Conservation (phyloP, 2,888 invertebrate species). For the Thalpophila matura region DNA sequence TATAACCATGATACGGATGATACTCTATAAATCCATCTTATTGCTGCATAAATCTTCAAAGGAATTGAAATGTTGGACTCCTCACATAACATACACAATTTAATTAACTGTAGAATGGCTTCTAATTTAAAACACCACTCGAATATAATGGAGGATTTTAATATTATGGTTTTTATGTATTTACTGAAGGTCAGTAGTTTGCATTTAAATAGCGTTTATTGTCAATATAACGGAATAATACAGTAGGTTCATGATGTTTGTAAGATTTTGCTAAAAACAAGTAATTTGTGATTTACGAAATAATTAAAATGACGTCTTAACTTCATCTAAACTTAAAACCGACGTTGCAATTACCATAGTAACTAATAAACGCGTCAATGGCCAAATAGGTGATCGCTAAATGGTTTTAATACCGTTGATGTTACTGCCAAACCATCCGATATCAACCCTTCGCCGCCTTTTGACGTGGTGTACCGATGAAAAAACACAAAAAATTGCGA, state of each 20-base stretch:
- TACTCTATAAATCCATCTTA: slow-evolving; percentile 39
- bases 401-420: background rate
- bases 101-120: slow-evolving; percentile 45
- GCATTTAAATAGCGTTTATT: background rate
- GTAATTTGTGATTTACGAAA: no score
- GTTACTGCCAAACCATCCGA: slow-evolving; percentile 5
- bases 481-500: slow-evolving; percentile 31
- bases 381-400: background rate
- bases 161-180: slow-evolving; percentile 3
- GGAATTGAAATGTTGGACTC: slow-evolving; percentile 32
- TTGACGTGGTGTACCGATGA: slow-evolving; percentile 20
- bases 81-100: slow-evolving; percentile 40
- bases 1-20: slow-evolving; percentile 27
- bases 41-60: slow-evolving; percentile 45
- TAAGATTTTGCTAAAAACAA: background rate
- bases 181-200: slow-evolving; percentile 10
- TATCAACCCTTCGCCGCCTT: slow-evolving; percentile 12
- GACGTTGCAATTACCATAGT: background rate
- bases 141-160: slow-evolving; percentile 1
- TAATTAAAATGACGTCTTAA: background rate
- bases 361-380: background rate
- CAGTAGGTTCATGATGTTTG: background rate
- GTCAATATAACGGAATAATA: no score
- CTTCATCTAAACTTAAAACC: background rate
- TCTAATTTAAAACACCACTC: slow-evolving; percentile 13